Base-by-base conservation (phyloP, 53 echinoderm and acorn worm species). In the Hippasteria phrygiana region DNA sequence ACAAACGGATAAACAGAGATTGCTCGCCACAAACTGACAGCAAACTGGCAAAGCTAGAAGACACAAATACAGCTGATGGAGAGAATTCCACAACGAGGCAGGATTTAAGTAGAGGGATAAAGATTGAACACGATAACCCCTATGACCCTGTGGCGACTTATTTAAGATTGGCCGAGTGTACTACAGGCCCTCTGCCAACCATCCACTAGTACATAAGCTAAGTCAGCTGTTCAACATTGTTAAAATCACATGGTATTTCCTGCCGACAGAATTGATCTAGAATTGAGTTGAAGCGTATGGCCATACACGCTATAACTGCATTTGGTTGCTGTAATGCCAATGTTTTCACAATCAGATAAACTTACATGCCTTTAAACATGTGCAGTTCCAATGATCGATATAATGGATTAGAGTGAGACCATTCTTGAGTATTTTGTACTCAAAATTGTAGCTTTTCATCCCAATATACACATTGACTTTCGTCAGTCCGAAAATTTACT, bases 131-230 rank as follows among this genome's bases (percentile, higher is more conserved):
- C 4, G 81, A 65, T 24, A 78, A 78, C 43, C 37, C 85, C 51
- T 96, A 96, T 53, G 96, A 96, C 88, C 96, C 96, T 6, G 88
- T 96, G 12, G 96, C 92, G 43, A 96, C 96, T 11, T 96, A 96
- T 56, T 83, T 96, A 22, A 90, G 96, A 75, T 78, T 96, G 55
- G 92, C 94, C 16, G 94, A 96, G 53, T 94, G 94, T 47, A 92
- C 92, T 18, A 90, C 96, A 17, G 92, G 92, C n/a, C 96, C 93
- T n/a, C 81, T 42, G 40, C 42, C 69, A 67, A 26, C 34, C 69
- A 11, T 67, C 6, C 69, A 35, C 3, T 67, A 35, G 69, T 31
- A 35, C 12, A 67, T 16, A 67, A 12, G 69, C 59, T 26, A 59
- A 9, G n/a, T 24, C 26, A 7, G 5, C 46, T 45, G 11, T 11